Evolutionary conservation across 2,113 vertebrate genomes (phyloP).

Genomic region (Smithornis capensis): DNA sequence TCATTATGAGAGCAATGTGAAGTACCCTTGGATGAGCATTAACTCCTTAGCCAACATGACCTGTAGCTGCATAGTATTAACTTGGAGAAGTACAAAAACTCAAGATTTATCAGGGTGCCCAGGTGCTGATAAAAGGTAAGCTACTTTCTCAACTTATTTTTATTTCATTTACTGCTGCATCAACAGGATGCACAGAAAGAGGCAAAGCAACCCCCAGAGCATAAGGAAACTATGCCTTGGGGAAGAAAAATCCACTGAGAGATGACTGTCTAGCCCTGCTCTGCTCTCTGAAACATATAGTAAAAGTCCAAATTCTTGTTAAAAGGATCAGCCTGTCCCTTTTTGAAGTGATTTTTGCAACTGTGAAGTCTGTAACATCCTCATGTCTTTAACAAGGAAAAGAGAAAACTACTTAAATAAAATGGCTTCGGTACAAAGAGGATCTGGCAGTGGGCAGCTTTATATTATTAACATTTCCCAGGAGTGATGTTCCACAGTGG

Average conservation of each 20-base stretch:
- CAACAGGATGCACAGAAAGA: not conserved
- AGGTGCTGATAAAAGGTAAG: not conserved
- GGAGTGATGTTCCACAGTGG: constrained; percentile 32
- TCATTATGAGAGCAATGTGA: not conserved
- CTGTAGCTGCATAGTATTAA: not conserved
- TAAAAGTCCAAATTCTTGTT: not conserved
- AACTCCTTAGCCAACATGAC: not conserved
- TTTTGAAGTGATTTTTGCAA: not conserved
- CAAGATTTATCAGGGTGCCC: not conserved
- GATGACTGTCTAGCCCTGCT: not conserved
- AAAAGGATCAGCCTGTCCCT: not conserved
- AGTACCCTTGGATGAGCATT: not conserved
- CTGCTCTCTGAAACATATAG: not conserved
- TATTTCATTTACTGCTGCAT: not conserved
- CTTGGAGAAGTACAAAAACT: not conserved
- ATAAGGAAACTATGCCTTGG: not conserved
- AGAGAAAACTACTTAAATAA: constrained; percentile 27
- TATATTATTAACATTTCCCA: constrained; percentile 48
- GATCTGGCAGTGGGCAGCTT: constrained; percentile 32
- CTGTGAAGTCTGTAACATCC: not conserved
- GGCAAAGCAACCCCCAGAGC: rapidly evolving
- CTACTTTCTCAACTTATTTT: not conserved
- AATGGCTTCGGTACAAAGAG: constrained; percentile 23
- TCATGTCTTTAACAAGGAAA: not conserved
- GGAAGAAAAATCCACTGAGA: not conserved